A percentile compares a stretch with the other conserved stretches of the same genome.
These are phyloP conservation scores for Clivina fossor DNA, from an alignment of 2,888 invertebrate genomes.

Conservation along the genomic window DNA sequence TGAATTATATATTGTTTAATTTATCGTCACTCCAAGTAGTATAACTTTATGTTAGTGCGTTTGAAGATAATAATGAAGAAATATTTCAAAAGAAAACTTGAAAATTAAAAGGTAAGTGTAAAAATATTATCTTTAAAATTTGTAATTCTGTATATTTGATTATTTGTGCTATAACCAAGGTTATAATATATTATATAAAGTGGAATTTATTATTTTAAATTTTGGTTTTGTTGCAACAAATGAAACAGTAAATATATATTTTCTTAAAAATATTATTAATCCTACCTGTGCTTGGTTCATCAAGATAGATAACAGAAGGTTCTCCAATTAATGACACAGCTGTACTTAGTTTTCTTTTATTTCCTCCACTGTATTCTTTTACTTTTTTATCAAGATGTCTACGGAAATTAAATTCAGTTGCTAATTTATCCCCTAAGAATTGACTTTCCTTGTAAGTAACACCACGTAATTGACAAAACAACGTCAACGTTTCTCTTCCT, in stretches of 20 bases:
- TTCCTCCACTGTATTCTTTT: constrained; percentile 57
- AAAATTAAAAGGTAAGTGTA: too few relatives aligned
- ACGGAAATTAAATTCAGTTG: constrained; percentile 52
- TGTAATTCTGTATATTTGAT: background rate
- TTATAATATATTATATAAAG: background rate
- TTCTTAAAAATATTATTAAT: too few relatives aligned
- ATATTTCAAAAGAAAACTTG: too few relatives aligned
- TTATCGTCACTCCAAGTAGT: too few relatives aligned
- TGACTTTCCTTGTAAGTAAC: constrained; percentile 48
- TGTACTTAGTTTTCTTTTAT: constrained; percentile 60
- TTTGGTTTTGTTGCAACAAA: background rate
- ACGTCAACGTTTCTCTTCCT: constrained; percentile 56
- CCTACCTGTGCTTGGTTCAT: constrained; percentile 59
- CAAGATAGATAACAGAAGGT: constrained; percentile 58
- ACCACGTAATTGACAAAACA: constrained; percentile 58
- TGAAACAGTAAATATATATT: background rate
- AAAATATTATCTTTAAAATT: too few relatives aligned
- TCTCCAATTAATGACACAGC: constrained; percentile 59
- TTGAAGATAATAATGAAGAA: too few relatives aligned
- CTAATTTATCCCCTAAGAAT: constrained; percentile 48
- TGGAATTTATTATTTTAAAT: background rate
- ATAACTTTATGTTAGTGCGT: too few relatives aligned
- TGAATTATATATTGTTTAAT: too few relatives aligned
- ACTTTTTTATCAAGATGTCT: constrained; percentile 54
- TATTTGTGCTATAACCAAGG: background rate